Evolutionary conservation across 2,113 vertebrate species (phyloP), one percentile per base, ranked within the genome.

Genomic region (Saguinus midas): DNA sequence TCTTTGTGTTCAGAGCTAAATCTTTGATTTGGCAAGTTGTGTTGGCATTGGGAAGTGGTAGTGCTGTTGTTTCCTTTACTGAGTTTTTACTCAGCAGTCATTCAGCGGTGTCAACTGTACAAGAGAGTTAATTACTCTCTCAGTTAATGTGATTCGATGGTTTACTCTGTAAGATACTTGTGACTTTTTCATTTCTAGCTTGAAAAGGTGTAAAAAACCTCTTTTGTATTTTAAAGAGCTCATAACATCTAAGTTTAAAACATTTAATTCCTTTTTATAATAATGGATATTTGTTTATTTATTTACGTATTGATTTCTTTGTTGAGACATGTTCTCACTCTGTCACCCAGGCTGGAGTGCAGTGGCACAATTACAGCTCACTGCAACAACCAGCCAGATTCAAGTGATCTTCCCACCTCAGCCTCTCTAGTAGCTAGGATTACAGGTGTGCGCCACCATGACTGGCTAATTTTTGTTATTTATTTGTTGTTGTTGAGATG

Each of bases 171-270:
- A 48, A 89, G 82, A 78, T 6, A n/a, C 10, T 48, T 48, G 79
- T 78, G 50, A 72, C 64, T 89, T 81, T 96, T 91, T 84, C 45
- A 72, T 58, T 92, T 75, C 87, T 64, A 61, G 48, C 25, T 75
- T 57, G 50, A 94, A 96, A 75, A 68, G 50, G 64, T 61, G 0
- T 87, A 55, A 75, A 27, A 40, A 73, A 75, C 6, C 7, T 35
- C 88, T 82, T 57, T n/a, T 45, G 45, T 45, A 73, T 85, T 91
- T 75, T 70, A 89, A 76, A 95, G 27, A 82, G 79, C 27, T 61
- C 61, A 20, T 43, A 48, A 75, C 35, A 20, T 87, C 27, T 64
- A 16, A 6, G 4, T 20, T 84, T 95, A 61, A 80, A 90, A 37
- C 50, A 91, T 45, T 78, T 64, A 48, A 57, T 73, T 94, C 9